Evolutionary conservation across 2,113 vertebrate species (phyloP), one percentile per base, ranked within the genome.

Genomic region (Myotis yumanensis): DNA sequence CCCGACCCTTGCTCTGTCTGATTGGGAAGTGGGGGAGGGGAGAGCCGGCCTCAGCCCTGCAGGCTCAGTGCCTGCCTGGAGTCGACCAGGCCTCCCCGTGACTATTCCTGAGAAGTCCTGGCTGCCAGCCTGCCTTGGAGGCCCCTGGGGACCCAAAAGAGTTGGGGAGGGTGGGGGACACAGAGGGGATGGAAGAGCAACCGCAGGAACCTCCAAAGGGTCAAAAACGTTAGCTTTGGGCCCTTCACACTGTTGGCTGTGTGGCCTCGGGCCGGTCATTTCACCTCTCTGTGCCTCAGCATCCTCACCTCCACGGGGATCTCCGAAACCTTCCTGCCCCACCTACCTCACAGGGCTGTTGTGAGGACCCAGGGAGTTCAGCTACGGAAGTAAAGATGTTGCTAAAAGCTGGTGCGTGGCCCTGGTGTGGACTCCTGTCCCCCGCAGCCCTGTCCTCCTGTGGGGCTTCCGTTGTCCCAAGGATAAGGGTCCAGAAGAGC

Each of bases 331-430:
- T 95, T 95, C 86, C 93, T 94, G 83, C 96, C 96, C 95, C 62
- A 96, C 96, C 97, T 96, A 96, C 97, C 97, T 97, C 96, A 96
- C 97, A 97, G 97, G 97, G 97, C 90, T 97, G 95, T 97, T 96
- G 97, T 97, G 97, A 97, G 97, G 94, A 95, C 72, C 85, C 51
- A 89, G 92, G 95, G 77, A 86, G 77, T 91, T 90, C 54, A 51
- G 91, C 91, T 57, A n/a, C 95, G 57, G 72, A 96, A 97, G 94
- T 97, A 97, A 96, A 97, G 89, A 62, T 84, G 81, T 86, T 94
- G 94, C 93, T 96, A 37, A 93, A 52, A 75, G 76, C 71, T 22
- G n/a, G 30, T 69, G 25, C 89, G 32, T 72, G 72, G 35, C 16
- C 80, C 68, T 84, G 54, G 32, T 91, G 4, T 81, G 69, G 30